Conservation (phyloP, 2,888 invertebrate species). For the Parapristionchus giblindavisi region DNA sequence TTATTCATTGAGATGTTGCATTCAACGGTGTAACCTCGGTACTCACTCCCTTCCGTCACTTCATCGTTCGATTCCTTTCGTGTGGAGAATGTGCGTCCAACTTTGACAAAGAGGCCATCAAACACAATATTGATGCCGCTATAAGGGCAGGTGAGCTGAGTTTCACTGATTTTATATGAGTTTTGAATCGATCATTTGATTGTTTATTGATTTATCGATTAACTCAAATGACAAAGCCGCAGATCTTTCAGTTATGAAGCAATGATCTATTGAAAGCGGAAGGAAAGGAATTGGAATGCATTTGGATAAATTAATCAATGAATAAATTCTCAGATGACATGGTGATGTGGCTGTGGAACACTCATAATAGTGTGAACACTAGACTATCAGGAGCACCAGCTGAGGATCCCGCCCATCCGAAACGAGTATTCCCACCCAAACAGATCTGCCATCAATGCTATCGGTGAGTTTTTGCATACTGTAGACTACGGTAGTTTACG, state of each 20-base stretch:
- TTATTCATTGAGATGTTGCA: constrained; percentile 48
- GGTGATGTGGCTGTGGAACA: constrained; percentile 90
- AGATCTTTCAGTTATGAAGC: no score
- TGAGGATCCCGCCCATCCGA: constrained; percentile 89
- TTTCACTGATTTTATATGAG: neutral
- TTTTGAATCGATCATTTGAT: no score
- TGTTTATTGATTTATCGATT: no score
- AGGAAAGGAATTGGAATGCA: neutral
- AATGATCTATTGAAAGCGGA: neutral
- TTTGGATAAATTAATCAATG: neutral
- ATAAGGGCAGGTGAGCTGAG: constrained; percentile 68
- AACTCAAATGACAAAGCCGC: no score
- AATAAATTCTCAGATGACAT: constrained; percentile 75
- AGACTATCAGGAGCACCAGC: constrained; percentile 84
- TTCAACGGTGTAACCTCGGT: constrained; percentile 77
- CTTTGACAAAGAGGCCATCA: constrained; percentile 84
- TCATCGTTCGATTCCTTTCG: constrained; percentile 90
- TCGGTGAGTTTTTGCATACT: neutral
- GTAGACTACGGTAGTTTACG: neutral
- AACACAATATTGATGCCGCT: constrained; percentile 53
- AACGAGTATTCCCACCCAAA: constrained; percentile 73
- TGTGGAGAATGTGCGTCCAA: constrained; percentile 89
- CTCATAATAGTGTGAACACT: constrained; percentile 90
- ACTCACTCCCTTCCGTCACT: constrained; percentile 84
- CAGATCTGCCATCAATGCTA: constrained; percentile 32